A percentile compares a stretch with the other conserved stretches of the same genome.
Conservation (phyloP, 2,888 invertebrate species). For the Yponomeuta sedellus region DNA sequence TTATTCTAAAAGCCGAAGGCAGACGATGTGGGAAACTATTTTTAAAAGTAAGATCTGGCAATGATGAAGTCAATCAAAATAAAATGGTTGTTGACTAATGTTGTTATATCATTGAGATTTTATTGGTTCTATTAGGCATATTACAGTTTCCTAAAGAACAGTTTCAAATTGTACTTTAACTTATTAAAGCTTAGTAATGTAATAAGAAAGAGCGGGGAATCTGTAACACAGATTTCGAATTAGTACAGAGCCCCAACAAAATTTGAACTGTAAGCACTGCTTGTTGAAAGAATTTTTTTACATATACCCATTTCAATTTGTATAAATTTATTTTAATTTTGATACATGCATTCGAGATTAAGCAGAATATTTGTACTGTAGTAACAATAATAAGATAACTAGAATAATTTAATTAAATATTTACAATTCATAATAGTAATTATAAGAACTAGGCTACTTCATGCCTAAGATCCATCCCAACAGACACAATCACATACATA, state of each 20-base stretch:
- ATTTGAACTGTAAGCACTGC: too few relatives aligned
- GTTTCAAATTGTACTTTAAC: too few relatives aligned
- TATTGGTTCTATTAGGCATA: slow-evolving; percentile 25
- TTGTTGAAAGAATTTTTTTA: too few relatives aligned
- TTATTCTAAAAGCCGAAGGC: slow-evolving; percentile 78
- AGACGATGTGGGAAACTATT: slow-evolving; percentile 68
- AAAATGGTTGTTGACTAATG: slow-evolving; percentile 34
- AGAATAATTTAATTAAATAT: not conserved
- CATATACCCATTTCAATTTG: too few relatives aligned
- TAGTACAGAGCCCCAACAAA: too few relatives aligned
- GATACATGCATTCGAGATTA: not conserved
- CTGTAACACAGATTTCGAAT: too few relatives aligned
- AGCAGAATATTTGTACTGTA: not conserved
- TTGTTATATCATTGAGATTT: slow-evolving; percentile 24
- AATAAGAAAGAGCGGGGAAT: too few relatives aligned
- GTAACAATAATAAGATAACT: not conserved
- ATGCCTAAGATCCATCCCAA: too few relatives aligned
- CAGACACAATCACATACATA: too few relatives aligned
- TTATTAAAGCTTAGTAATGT: too few relatives aligned
- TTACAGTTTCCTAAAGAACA: not conserved
- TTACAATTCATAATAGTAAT: not conserved
- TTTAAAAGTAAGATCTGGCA: slow-evolving; percentile 35
- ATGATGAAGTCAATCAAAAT: slow-evolving; percentile 33
- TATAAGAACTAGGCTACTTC: not conserved
- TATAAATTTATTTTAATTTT: not conserved